These are phyloP conservation scores for Vesta saturnalis DNA, from an alignment of 2,888 invertebrate genomes.

Conservation along the genomic window DNA sequence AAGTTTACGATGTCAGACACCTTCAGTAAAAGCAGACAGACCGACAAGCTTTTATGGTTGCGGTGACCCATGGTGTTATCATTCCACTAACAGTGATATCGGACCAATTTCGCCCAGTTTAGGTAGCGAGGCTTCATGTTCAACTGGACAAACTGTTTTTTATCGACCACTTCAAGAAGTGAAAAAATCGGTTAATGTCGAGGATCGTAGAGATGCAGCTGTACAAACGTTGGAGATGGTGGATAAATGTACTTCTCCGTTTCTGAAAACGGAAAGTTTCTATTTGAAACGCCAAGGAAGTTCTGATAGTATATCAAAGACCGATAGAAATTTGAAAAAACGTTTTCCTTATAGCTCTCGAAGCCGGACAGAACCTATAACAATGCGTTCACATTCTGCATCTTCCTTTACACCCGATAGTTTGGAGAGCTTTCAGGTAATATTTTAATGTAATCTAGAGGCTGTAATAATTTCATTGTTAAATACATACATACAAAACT, in stretches of 20 bases:
- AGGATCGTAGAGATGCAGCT: slow-evolving; percentile 61
- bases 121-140: slow-evolving; percentile 61
- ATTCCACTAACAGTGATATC: slow-evolving; percentile 52
- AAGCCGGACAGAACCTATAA: slow-evolving; percentile 52
- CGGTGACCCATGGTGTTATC: slow-evolving; percentile 63
- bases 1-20: slow-evolving; percentile 61
- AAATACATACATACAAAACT: too few relatives aligned
- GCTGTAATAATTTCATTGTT: too few relatives aligned
- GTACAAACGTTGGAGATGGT: slow-evolving; percentile 65
- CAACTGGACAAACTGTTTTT: slow-evolving; percentile 42
- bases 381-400: slow-evolving; percentile 48
- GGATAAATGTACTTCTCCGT: slow-evolving; percentile 61
- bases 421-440: slow-evolving; percentile 54
- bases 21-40: slow-evolving; percentile 51
- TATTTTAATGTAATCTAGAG: background rate
- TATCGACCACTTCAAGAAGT: slow-evolving; percentile 39
- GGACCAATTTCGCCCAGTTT: slow-evolving; percentile 58
- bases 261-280: slow-evolving; percentile 49
- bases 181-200: background rate
- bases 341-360: slow-evolving; percentile 42
- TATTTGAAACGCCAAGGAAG: slow-evolving; percentile 33
- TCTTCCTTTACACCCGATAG: slow-evolving; percentile 57
- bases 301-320: slow-evolving; percentile 36
- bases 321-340: slow-evolving; percentile 41
- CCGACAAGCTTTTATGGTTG: slow-evolving; percentile 55